phyloP scores from a whole-genome alignment of 1,140 invertebrate species.

The Dendroctonus valens region DNA sequence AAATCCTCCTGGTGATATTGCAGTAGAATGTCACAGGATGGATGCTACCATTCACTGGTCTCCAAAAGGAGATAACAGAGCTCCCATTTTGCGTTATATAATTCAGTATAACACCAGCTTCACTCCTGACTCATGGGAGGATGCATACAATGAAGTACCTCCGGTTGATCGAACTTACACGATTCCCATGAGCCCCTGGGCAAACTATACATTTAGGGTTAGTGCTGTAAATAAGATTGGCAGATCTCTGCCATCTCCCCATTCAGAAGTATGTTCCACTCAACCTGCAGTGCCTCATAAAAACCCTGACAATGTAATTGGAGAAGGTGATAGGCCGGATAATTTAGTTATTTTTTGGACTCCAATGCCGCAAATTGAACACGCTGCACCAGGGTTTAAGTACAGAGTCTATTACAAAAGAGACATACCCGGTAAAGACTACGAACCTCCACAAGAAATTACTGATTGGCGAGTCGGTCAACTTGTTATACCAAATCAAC shows the following conservation, averaged over 20 bases:
- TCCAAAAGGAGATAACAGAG: constrained; percentile 89
- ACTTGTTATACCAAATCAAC: constrained; percentile 74
- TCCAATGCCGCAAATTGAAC: constrained; percentile 90
- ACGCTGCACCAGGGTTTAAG: constrained; percentile 90
- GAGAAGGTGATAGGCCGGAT: constrained; percentile 80
- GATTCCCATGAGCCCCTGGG: constrained; percentile 81
- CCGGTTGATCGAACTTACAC: constrained; percentile 75
- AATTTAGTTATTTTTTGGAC: constrained; percentile 96
- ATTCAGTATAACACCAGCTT: constrained; percentile 95
- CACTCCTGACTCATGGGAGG: constrained; percentile 89
- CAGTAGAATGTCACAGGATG: constrained; percentile 66
- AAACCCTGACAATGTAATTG: constrained; percentile 94
- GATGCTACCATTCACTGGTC: constrained; percentile 80
- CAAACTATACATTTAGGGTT: constrained; percentile 96
- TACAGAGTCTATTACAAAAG: constrained; percentile 87
- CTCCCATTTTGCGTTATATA: constrained; percentile 87
- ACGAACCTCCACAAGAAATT: constrained; percentile 69
- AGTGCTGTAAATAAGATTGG: constrained; percentile 93
- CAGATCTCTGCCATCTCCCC: constrained; percentile 76
- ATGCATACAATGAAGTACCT: constrained; percentile 70
- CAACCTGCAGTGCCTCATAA: constrained; percentile 85
- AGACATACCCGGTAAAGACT: constrained; percentile 72
- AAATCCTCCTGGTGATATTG: constrained; percentile 69
- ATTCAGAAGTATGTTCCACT: constrained; percentile 82
- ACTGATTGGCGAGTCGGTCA: constrained; percentile 71